Evolutionary conservation across 1,140 invertebrate species (phyloP).

Genomic region (Aricia agestis): DNA sequence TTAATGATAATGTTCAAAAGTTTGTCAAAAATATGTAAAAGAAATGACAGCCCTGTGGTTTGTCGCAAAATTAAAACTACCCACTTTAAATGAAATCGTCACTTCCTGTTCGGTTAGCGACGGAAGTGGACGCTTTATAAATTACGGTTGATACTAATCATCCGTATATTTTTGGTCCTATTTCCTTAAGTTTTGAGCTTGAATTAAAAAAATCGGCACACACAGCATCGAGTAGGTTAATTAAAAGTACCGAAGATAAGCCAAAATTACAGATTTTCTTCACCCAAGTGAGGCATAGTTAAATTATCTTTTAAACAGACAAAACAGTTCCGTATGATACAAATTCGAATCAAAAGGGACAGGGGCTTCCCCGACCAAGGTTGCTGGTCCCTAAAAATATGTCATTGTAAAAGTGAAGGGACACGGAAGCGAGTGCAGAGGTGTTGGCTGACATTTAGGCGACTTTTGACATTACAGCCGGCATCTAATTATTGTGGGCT

Average conservation of each 20-base stretch:
- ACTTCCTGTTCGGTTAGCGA: slow-evolving; percentile 57
- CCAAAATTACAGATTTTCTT: no score
- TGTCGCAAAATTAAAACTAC: slow-evolving; percentile 61
- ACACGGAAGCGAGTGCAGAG: slow-evolving; percentile 32
- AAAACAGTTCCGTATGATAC: neutral
- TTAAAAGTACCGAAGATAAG: no score
- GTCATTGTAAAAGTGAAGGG: slow-evolving; percentile 31
- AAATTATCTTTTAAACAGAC: no score
- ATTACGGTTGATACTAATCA: neutral
- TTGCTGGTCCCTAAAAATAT: neutral
- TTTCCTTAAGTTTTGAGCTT: neutral
- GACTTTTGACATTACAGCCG: slow-evolving; percentile 51
- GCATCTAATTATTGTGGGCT: slow-evolving; percentile 60
- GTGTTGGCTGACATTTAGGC: slow-evolving; percentile 56
- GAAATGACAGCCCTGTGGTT: slow-evolving; percentile 40
- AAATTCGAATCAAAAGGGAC: neutral
- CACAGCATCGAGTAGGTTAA: no score
- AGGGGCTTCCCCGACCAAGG: neutral
- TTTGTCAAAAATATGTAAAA: neutral
- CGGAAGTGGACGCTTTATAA: slow-evolving; percentile 35
- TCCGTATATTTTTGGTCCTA: neutral
- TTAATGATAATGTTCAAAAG: neutral
- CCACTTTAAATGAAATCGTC: slow-evolving; percentile 50
- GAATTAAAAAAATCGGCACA: no score
- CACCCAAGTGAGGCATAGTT: no score